Conservation (phyloP, 2,113 vertebrate species). For the Euleptes europaea region DNA sequence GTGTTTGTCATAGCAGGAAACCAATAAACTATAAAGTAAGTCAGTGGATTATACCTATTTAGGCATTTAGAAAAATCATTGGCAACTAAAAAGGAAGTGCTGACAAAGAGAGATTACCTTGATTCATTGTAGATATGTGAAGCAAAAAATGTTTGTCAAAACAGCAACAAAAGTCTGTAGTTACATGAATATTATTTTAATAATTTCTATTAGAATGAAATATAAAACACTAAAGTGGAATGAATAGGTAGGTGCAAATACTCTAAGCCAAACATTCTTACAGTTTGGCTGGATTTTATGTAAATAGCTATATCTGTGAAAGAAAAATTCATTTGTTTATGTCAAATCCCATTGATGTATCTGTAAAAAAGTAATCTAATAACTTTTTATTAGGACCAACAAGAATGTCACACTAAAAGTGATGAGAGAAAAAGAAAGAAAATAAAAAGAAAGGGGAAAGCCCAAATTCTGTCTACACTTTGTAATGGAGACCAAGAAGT, state of each 20-base stretch:
- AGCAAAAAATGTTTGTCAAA: neutral
- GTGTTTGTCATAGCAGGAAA: slow-evolving; percentile 43
- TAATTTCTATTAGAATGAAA: neutral
- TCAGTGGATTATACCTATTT: slow-evolving; percentile 37
- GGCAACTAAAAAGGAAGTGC: neutral
- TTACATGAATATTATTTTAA: neutral
- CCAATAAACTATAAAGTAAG: slow-evolving; percentile 28
- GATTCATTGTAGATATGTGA: neutral
- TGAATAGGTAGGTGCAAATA: neutral
- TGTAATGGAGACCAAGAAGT: too few species aligned
- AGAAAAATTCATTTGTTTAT: neutral
- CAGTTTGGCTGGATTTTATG: neutral
- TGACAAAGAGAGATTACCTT: neutral
- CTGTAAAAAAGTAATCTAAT: too few species aligned
- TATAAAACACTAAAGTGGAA: neutral
- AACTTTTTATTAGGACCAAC: too few species aligned
- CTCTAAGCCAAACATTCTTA: neutral
- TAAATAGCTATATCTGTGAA: neutral
- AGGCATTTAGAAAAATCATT: slow-evolving; percentile 31
- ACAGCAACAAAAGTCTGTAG: neutral
- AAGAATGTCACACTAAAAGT: too few species aligned
- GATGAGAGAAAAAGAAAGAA: too few species aligned
- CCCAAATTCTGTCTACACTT: too few species aligned
- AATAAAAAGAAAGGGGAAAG: too few species aligned
- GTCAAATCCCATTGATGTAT: neutral